These are phyloP conservation scores for Bubo scandiacus DNA, from an alignment of 2,113 vertebrate genomes.

Conservation along the genomic window DNA sequence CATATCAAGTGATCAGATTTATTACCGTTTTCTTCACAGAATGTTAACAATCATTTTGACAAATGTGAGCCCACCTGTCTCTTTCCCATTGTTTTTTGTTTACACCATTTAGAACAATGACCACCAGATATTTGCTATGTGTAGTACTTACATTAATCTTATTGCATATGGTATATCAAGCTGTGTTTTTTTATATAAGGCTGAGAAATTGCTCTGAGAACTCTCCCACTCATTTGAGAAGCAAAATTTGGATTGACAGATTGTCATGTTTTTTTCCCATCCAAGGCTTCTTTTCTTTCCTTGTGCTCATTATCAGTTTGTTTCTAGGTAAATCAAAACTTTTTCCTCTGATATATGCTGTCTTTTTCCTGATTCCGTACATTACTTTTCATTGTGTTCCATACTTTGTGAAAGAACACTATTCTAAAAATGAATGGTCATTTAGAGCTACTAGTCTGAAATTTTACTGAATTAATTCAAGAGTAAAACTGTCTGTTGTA, in stretches of 20 bases:
- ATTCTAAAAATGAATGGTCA: background rate
- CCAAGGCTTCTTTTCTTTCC: background rate
- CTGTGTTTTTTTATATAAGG: background rate
- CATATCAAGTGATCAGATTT: conserved; percentile 91
- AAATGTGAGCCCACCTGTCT: conserved; percentile 77
- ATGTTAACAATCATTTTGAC: conserved; percentile 91
- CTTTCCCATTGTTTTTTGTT: background rate
- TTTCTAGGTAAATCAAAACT: background rate
- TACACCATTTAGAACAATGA: background rate
- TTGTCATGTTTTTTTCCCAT: background rate
- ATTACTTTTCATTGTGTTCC: background rate
- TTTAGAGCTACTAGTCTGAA: background rate
- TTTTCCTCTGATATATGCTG: background rate
- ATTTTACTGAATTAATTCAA: background rate
- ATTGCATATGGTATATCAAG: background rate
- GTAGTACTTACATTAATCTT: background rate
- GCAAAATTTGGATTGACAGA: background rate
- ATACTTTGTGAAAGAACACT: background rate
- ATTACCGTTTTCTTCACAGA: conserved; percentile 90
- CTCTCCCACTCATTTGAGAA: background rate
- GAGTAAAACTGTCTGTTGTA: background rate
- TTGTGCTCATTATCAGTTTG: background rate
- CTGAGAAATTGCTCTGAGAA: background rate
- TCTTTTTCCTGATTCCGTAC: background rate
- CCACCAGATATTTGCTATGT: background rate